Base-by-base conservation (phyloP, 2,113 vertebrate genomes). In the Philantomba maxwellii region DNA sequence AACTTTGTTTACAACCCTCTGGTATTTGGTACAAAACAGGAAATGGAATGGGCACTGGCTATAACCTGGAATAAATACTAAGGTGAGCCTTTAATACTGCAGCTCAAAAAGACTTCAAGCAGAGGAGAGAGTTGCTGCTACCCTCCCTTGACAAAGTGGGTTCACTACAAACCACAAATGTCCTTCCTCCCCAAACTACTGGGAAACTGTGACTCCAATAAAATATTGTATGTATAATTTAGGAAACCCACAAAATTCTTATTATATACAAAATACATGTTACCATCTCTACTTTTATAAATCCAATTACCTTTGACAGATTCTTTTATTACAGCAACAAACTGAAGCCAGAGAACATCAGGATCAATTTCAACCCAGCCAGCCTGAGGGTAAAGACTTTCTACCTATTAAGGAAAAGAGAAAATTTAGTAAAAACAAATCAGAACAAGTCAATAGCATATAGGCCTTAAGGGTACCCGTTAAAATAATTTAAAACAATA, bases 341-440 rank as follows among this genome's bases (percentile, higher is more conserved):
- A 99, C 3, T 99, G 99, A 85, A 95, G 96, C 99, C 99, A 99
- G 13, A 99, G 98, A n/a, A 94, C 97, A 62, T 99, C 99, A 12
- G 99, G 99, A 97, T 99, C 99, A 93, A 99, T 98, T 98, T 99
- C 99, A 96, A 99, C 99, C 98, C 99, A 98, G 30, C 99, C 99
- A 15, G 97, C 94, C 47, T 91, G 98, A 93, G 99, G 99, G 98
- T 99, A 99, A 94, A 99, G 95, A 0, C 98, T 98, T 33, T 98
- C 97, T 47, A 99, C 98, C 99, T 99, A 98, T 96, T 96, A 2
- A 47, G 0, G 11, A 98, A 98, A 83, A 97, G 3, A 97, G 12
- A 91, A 21, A 33, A 53, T 66, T 26, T 15, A 45, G 91, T 91
- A 58, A 0, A 5, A 95, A 93, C 15, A 91, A 28, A n/a, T 89